Evolutionary conservation across 2,797 vertebrate species (phyloP).

Genomic region (Myiothlypis coronata): DNA sequence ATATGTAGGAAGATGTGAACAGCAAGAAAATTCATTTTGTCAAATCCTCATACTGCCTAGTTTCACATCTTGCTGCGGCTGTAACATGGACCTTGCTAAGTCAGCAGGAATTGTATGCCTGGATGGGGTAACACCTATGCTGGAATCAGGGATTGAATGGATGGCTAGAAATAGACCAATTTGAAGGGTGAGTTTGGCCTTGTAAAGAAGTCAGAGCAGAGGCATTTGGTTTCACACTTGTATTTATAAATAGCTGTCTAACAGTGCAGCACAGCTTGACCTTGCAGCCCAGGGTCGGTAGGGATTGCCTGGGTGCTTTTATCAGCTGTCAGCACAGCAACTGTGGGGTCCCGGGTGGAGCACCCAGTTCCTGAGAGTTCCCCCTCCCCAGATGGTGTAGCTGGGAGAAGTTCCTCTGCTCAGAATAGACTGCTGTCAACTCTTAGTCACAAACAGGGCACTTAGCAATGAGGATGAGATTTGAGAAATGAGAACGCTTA

Average conservation of each 20-base stretch:
- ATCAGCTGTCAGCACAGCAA: slow-evolving; percentile 41
- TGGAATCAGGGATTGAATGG: background rate
- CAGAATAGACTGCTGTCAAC: background rate
- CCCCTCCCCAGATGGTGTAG: background rate
- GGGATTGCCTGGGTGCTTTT: slow-evolving; percentile 24
- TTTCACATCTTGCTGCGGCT: background rate
- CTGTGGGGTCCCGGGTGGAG: background rate
- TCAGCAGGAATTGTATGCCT: background rate
- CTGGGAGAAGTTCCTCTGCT: background rate
- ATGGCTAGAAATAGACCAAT: background rate
- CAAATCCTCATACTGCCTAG: background rate
- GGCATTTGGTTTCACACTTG: background rate
- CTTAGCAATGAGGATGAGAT: background rate
- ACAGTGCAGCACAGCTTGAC: background rate
- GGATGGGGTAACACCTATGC: background rate
- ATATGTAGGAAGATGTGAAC: background rate
- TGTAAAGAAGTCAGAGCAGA: background rate
- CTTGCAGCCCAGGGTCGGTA: background rate
- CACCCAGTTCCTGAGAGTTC: background rate
- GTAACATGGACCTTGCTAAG: background rate
- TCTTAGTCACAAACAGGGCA: background rate
- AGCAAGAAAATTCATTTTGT: background rate
- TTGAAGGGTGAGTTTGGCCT: background rate
- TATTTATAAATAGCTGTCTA: slow-evolving; percentile 23
- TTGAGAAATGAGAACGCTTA: background rate